Evolutionary conservation across 1,140 invertebrate species (phyloP).

Genomic region (Drosophila kurseongensis): DNA sequence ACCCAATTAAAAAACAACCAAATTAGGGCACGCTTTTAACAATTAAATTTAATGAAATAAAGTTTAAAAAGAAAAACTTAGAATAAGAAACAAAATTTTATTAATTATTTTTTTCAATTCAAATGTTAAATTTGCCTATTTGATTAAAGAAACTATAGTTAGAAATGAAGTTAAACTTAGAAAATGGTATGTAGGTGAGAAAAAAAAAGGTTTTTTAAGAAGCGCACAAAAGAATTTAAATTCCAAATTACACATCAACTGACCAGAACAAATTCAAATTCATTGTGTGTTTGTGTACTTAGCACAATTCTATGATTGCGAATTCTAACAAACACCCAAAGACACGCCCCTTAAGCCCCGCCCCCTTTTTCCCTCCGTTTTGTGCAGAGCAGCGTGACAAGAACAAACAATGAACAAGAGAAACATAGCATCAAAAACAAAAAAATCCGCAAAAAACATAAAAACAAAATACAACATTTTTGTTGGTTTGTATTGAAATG

Average conservation of each 20-base stretch:
- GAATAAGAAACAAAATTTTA: neutral
- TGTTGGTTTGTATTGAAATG: slow-evolving; percentile 67
- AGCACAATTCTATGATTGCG: slow-evolving; percentile 45
- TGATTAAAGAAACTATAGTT: no score
- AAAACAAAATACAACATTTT: slow-evolving; percentile 43
- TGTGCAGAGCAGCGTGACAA: slow-evolving; percentile 78
- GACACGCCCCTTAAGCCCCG: slow-evolving; percentile 1
- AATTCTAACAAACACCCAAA: slow-evolving; percentile 36
- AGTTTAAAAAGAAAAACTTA: neutral
- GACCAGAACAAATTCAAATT: slow-evolving; percentile 40
- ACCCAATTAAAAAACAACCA: no score
- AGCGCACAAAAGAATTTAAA: slow-evolving; percentile 48
- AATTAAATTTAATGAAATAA: no score
- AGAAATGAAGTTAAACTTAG: no score
- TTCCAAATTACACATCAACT: slow-evolving; percentile 54
- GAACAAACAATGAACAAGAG: slow-evolving; percentile 64
- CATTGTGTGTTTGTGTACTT: slow-evolving; percentile 39
- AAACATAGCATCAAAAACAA: slow-evolving; percentile 14
- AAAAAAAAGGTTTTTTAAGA: slow-evolving; percentile 2
- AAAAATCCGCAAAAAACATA: slow-evolving; percentile 9
- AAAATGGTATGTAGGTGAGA: neutral
- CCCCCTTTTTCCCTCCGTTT: neutral
- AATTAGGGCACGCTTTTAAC: no score
- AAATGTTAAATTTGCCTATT: no score
- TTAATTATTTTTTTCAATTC: no score